phyloP scores from a whole-genome alignment of 2,113 vertebrate genomes.

The Apistogramma diplotaenia region DNA sequence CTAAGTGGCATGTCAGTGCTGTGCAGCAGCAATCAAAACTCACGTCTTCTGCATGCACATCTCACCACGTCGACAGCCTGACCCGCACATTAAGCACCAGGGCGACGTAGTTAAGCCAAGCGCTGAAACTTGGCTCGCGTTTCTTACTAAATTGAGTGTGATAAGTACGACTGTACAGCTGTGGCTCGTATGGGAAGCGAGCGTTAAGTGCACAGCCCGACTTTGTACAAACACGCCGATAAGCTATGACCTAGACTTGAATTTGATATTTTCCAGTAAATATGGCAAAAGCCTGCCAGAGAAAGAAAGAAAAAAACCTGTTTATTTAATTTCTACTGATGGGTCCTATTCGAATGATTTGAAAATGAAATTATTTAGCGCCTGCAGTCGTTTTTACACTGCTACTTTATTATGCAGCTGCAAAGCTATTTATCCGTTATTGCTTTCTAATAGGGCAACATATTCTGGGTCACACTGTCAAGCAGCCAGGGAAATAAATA shows the following conservation, averaged over 20 bases:
- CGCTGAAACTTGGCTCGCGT: constrained; percentile 23
- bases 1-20: not conserved
- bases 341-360: constrained; percentile 43
- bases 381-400: constrained; percentile 28
- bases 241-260: not conserved
- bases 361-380: constrained; percentile 47
- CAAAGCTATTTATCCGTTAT: constrained; percentile 48
- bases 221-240: not conserved
- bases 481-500: constrained; percentile 14
- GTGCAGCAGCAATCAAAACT: constrained; percentile 28
- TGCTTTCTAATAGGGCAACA: constrained; percentile 52
- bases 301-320: not conserved
- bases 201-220: not conserved
- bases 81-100: constrained; percentile 32
- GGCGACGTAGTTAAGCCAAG: constrained; percentile 20
- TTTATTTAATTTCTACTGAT: constrained; percentile 39
- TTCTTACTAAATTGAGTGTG: constrained; percentile 36
- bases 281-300: constrained; percentile 1
- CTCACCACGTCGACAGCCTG: constrained; percentile 19
- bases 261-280: constrained; percentile 7
- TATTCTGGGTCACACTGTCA: constrained; percentile 46
- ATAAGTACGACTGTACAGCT: constrained; percentile 46
- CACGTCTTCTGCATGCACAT: constrained; percentile 7
- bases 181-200: constrained; percentile 34
- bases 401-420: constrained; percentile 30